Evolutionary conservation across 2,113 vertebrate species (phyloP).

Genomic region (Mormyrus iriodes): DNA sequence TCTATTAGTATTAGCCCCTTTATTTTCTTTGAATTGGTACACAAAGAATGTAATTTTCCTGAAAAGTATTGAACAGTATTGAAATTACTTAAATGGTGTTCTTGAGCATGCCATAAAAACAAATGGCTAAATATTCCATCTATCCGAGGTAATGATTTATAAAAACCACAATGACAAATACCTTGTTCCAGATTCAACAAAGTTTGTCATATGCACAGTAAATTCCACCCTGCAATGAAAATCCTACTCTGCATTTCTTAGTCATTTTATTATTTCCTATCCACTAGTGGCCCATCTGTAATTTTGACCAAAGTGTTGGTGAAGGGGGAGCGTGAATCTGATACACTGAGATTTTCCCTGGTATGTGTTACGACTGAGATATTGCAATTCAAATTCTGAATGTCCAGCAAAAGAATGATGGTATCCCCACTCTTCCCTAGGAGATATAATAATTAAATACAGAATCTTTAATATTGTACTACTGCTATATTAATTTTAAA

Average conservation of each 20-base stretch:
- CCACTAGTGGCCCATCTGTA: background rate
- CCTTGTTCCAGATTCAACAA: background rate
- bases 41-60: background rate
- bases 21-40: background rate
- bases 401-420: background rate
- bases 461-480: background rate
- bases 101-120: background rate
- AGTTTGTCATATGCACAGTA: background rate
- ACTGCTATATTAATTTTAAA: background rate
- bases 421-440: background rate
- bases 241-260: background rate
- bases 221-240: background rate
- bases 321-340: background rate
- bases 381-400: background rate
- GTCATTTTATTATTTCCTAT: background rate
- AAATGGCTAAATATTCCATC: background rate
- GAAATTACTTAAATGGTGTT: background rate
- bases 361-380: background rate
- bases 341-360: background rate
- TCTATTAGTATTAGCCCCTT: background rate
- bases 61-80: background rate
- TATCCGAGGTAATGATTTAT: background rate
- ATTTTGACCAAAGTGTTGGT: background rate
- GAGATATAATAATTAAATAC: background rate
- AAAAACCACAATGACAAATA: background rate